Evolutionary conservation across 2,888 invertebrate genomes (phyloP), one percentile per base, ranked within the genome.

Genomic region (Leptothorax acervorum): DNA sequence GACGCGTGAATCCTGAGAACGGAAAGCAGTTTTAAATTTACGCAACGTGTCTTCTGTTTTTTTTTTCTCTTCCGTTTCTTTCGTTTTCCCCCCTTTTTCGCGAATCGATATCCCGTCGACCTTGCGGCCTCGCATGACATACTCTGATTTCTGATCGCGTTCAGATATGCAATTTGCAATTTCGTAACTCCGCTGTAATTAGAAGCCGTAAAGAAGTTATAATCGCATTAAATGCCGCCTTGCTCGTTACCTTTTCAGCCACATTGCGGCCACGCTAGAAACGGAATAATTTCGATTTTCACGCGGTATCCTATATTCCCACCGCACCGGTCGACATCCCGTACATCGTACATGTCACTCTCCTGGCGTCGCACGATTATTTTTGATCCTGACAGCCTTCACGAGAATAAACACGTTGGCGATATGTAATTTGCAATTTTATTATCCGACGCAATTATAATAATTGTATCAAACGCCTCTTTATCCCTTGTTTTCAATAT

Each of bases 281-380:
- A 35, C 15, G n/a, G 31, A 45, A 48, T 74, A 60, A 51, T 62
- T 48, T 28, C n/a, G 28, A 74, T 74, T 48, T 74, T 6, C 28
- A 60, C 9, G 28, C 55, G 31, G 1, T 39, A 12, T 35, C 1
- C 1, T 42, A 9, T 31, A 53, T 65, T 42, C 65, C 28, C 28
- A 8, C 3, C 23, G 39, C 28, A 8, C 3, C 23, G 39, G 1
- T 57, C 65, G 39, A 35, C 57, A 62, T 83, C 62, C 73, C 66
- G 82, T 42, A 82, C 23, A 23, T 23, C 23, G 23, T 53, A 85
- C 71, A 62, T 83, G 86, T 82, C 82, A 83, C 28, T 78, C 78
- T 78, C 31, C 55, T 1, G 31, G 11, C 35, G 9, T 57, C n/a
- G 31, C 15, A 31, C 11, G 45, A 78, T 68, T 78, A 78, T 78